Evolutionary conservation across 2,113 vertebrate species (phyloP).

Genomic region (Alces alces): DNA sequence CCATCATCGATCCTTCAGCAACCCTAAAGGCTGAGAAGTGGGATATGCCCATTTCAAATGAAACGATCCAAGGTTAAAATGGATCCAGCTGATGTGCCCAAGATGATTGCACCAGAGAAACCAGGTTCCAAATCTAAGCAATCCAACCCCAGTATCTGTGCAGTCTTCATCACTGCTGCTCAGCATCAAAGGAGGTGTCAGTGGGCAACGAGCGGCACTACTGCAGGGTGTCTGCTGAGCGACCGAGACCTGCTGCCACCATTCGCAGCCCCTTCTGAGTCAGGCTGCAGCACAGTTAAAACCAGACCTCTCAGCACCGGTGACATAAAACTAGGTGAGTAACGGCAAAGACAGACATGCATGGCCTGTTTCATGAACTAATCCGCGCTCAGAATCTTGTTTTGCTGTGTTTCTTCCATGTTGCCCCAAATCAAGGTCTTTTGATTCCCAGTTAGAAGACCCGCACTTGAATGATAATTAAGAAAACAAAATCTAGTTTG

Average conservation of each 20-base stretch:
- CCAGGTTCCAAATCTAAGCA: neutral
- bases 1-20: neutral
- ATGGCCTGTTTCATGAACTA: neutral
- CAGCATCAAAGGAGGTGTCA: neutral
- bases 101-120: neutral
- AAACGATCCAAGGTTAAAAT: neutral
- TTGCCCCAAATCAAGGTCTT: neutral
- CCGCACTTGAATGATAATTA: neutral
- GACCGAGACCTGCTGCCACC: fast-evolving
- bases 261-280: no score
- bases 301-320: no score
- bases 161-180: neutral
- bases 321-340: neutral
- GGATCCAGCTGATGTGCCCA: neutral
- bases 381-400: neutral
- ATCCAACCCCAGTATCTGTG: neutral
- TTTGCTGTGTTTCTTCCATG: neutral
- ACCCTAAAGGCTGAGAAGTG: no score
- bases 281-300: neutral
- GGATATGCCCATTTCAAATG: neutral
- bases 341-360: neutral
- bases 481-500: neutral
- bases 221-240: neutral
- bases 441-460: neutral
- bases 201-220: neutral